Evolutionary conservation across 1,140 invertebrate species (phyloP), one percentile per base, ranked within the genome.

Genomic region (Aporrectodea caliginosa): DNA sequence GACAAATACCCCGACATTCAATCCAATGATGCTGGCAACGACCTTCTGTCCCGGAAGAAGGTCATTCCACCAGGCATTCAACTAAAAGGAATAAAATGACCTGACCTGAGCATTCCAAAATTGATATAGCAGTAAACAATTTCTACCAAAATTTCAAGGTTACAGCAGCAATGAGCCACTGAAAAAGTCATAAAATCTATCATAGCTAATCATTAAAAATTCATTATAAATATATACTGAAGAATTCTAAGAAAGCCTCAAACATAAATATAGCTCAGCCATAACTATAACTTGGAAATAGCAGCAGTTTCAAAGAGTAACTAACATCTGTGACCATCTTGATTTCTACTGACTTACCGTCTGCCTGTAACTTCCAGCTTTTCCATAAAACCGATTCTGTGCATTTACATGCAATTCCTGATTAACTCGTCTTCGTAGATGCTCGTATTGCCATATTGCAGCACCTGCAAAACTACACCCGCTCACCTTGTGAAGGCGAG

Each of bases 1-100:
- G 0, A 92, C 85, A 89, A 94, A 97, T 1, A 98, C 94, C 16
- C 93, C 79, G 1, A 92, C 82, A 90, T 98, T 98, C 2, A 92
- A 82, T 68, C 91, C 91, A 86, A 93, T 92, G 81, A 98, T 93
- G 1, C 93, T 92, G 43, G 91, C 91, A 87, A 95, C 95, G 16
- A 95, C 88, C 87, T 92, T 93, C 84, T 96, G 91, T 71, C 92
- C 93, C 43, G 92, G 90, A 74, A 90, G 90, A 31, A 96, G 87
- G 74, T 89, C 89, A 81, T 91, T 92, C 95, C 95, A 97, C 90
- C 92, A 92, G 74, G 88, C 87, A 84, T 91, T 91, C 14, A 93
- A 81, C 85, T 92, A 85, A 69, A 85, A 83, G 71, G 31, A 68
- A 77, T 34, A 34, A 34, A 32, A 34, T 34, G 14, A 75, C 22